Percentiles rank a stretch among this genome's conserved stretches.
phyloP scores from a whole-genome alignment of 1,140 invertebrate genomes.

The Conopomorpha cramerella region DNA sequence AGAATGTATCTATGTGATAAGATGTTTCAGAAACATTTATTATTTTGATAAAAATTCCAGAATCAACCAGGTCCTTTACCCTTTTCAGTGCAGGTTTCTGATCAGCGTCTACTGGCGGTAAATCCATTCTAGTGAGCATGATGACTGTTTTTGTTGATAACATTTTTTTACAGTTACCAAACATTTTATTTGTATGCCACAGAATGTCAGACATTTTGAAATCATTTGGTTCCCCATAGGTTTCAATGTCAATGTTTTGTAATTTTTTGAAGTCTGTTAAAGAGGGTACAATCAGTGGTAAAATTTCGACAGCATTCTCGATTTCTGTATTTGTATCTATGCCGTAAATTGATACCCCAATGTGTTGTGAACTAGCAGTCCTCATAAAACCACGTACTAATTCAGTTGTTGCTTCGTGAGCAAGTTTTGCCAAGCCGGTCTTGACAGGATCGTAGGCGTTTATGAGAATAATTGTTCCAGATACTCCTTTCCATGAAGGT shows the following conservation, averaged over 20 bases:
- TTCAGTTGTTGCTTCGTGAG: slow-evolving; percentile 28
- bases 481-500: slow-evolving; percentile 25
- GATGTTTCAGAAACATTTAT: slow-evolving; percentile 29
- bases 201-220: slow-evolving; percentile 36
- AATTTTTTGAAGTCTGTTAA: slow-evolving; percentile 33
- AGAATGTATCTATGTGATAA: slow-evolving; percentile 25
- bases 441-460: slow-evolving; percentile 25
- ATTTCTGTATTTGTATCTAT: slow-evolving; percentile 16
- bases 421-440: slow-evolving; percentile 11
- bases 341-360: slow-evolving; percentile 37
- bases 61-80: slow-evolving; percentile 31
- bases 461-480: slow-evolving; percentile 36
- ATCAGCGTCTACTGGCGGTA: slow-evolving; percentile 22
- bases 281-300: slow-evolving; percentile 23
- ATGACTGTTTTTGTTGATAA: slow-evolving; percentile 27
- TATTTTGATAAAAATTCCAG: slow-evolving; percentile 30
- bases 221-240: slow-evolving; percentile 23
- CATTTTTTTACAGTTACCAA: slow-evolving; percentile 38
- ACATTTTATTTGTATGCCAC: slow-evolving; percentile 40
- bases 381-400: slow-evolving; percentile 29
- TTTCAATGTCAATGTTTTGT: slow-evolving; percentile 16
- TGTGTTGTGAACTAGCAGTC: slow-evolving; percentile 16
- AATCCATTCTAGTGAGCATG: slow-evolving; percentile 25
- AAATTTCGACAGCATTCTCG: slow-evolving; percentile 27
- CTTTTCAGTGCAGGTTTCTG: slow-evolving; percentile 24